Evolutionary conservation across 2,113 vertebrate genomes (phyloP).

Genomic region (Spheniscus mendiculus): DNA sequence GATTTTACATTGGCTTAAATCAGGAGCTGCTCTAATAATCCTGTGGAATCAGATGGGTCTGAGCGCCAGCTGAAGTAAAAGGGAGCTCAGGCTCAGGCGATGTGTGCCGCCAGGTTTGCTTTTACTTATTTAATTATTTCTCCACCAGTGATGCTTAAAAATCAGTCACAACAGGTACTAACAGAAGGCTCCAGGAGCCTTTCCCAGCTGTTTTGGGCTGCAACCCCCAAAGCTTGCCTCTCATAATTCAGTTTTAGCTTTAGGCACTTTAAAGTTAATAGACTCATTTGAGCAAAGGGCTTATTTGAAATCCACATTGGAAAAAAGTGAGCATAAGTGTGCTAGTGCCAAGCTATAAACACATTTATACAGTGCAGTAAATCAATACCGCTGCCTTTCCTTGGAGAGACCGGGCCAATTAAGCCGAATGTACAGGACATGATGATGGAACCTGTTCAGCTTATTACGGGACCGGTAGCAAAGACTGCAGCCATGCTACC

Average conservation of each 20-base stretch:
- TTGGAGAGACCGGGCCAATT: background rate
- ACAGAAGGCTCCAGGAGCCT: background rate
- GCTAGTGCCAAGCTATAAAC: conserved; percentile 61
- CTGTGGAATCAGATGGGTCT: background rate
- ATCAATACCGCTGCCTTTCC: conserved; percentile 6
- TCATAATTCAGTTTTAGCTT: conserved; percentile 3
- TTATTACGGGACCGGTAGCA: background rate
- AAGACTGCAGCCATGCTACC: background rate
- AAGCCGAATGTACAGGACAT: background rate
- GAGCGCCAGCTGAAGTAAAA: background rate
- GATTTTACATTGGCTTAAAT: background rate
- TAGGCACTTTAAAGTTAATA: conserved; percentile 41
- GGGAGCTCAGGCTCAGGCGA: background rate
- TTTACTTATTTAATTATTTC: background rate
- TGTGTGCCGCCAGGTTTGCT: background rate
- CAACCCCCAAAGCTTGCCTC: background rate
- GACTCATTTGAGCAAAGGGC: conserved; percentile 38
- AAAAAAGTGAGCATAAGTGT: conserved; percentile 14
- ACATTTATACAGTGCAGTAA: conserved; percentile 57
- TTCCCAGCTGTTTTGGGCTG: conserved; percentile 11
- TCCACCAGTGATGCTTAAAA: background rate
- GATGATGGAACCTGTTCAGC: conserved; percentile 6
- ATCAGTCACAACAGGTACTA: background rate
- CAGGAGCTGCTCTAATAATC: background rate
- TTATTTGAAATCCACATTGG: conserved; percentile 36